Conservation (phyloP, 2,797 vertebrate species). For the Sebastes kiyomatsui region DNA sequence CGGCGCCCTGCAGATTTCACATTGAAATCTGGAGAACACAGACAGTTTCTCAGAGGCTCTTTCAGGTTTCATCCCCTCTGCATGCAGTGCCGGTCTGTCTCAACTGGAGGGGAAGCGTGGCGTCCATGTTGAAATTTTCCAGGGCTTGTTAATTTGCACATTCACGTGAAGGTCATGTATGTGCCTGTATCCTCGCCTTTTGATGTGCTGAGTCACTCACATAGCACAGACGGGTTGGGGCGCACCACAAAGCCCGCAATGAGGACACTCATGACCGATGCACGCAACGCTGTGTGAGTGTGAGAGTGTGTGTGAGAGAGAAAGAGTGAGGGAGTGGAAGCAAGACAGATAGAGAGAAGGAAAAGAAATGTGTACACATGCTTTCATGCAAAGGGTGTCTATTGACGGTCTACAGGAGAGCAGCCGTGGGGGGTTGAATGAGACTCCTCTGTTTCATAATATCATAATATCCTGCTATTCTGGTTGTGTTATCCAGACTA, state of each 20-base stretch:
- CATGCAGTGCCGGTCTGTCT: neutral
- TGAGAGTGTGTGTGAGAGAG: neutral
- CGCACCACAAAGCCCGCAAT: slow-evolving; percentile 33
- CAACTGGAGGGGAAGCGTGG: neutral
- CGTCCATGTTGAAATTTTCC: slow-evolving; percentile 28
- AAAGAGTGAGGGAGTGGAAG: neutral
- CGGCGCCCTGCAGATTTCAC: neutral
- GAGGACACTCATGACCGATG: slow-evolving; percentile 53
- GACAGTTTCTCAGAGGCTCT: neutral
- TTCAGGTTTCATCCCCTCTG: neutral
- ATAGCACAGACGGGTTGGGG: slow-evolving; percentile 60
- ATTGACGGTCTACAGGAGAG: neutral
- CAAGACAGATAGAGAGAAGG: neutral
- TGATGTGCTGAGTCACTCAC: slow-evolving; percentile 68
- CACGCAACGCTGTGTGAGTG: slow-evolving; percentile 26
- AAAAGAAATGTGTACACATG: neutral
- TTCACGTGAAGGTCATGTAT: slow-evolving; percentile 54
- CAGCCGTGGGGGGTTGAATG: neutral
- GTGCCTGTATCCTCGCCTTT: slow-evolving; percentile 48
- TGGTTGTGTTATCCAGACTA: neutral
- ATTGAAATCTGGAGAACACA: neutral
- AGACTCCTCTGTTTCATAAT: slow-evolving; percentile 29
- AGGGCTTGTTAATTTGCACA: slow-evolving; percentile 30
- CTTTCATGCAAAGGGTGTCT: neutral
- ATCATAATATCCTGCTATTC: slow-evolving; percentile 3